Conservation (phyloP, 1,140 invertebrate species). For the Leptinotarsa undecemlineata region DNA sequence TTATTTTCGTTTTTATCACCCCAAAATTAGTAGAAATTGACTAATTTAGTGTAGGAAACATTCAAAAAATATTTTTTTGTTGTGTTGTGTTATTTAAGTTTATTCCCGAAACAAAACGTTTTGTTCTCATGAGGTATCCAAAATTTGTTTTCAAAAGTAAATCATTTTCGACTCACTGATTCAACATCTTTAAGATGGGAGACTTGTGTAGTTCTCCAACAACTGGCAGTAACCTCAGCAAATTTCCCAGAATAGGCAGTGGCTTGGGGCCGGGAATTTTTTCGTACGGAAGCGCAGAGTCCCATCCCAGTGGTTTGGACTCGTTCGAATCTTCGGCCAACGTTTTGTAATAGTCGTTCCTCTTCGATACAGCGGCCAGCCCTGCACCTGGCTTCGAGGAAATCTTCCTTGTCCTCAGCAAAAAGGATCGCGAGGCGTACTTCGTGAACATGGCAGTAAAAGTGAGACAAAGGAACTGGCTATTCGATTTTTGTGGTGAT, state of each 20-base stretch:
- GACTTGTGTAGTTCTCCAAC: background rate
- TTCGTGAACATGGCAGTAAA: background rate
- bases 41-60: too few species aligned
- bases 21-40: too few species aligned
- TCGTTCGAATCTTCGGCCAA: background rate
- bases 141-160: too few species aligned
- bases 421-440: background rate
- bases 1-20: too few species aligned
- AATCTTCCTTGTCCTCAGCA: background rate
- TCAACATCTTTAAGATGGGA: background rate
- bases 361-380: background rate
- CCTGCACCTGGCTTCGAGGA: background rate
- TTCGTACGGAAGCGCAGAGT: slow-evolving; percentile 51
- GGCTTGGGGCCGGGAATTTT: slow-evolving; percentile 59
- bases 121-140: too few species aligned
- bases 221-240: slow-evolving; percentile 50
- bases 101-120: too few species aligned
- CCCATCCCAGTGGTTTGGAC: slow-evolving; percentile 41
- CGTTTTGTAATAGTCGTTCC: background rate
- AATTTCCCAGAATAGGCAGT: slow-evolving; percentile 38
- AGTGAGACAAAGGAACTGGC: too few species aligned
- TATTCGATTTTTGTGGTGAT: too few species aligned
- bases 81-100: too few species aligned
- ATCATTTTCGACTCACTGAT: too few species aligned
- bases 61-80: too few species aligned